Percentiles rank a stretch among this genome's conserved stretches.
Evolutionary conservation across 2,888 invertebrate genomes (phyloP).

Genomic region (Cephus pygmeus): DNA sequence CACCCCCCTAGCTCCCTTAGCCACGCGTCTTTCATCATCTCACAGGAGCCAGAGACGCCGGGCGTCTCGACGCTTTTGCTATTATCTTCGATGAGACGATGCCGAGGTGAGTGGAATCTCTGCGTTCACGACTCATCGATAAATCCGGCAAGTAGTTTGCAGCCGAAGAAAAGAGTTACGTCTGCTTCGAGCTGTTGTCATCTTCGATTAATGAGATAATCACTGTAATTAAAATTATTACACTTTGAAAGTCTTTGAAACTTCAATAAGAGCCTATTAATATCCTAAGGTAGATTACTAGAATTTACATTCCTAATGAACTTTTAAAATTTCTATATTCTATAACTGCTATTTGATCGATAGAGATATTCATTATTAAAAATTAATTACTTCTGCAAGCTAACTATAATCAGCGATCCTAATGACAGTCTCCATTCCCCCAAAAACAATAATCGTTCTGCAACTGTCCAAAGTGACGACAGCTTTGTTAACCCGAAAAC

Average conservation of each 20-base stretch:
- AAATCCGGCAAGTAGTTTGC: slow-evolving; percentile 35
- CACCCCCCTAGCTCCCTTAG: slow-evolving; percentile 23
- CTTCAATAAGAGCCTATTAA: background rate
- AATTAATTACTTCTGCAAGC: slow-evolving; percentile 1
- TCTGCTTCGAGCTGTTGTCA: background rate
- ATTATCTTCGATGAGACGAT: slow-evolving; percentile 40
- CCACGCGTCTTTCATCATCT: slow-evolving; percentile 19
- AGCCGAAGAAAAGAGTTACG: background rate
- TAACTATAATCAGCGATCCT: slow-evolving; percentile 46
- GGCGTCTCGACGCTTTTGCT: slow-evolving; percentile 15
- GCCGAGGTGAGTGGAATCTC: slow-evolving; percentile 14
- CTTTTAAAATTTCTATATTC: background rate
- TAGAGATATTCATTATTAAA: background rate
- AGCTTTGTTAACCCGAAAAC: slow-evolving; percentile 50
- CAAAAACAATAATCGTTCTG: slow-evolving; percentile 48
- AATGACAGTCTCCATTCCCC: slow-evolving; percentile 56
- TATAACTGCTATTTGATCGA: background rate
- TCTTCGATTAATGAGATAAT: background rate
- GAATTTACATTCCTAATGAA: background rate
- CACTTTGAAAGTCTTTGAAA: background rate
- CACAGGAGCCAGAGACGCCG: slow-evolving; percentile 11
- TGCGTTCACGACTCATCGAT: slow-evolving; percentile 43
- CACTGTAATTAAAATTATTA: background rate
- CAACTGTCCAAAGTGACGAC: slow-evolving; percentile 53
- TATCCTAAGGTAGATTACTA: background rate